Evolutionary conservation across 2,113 vertebrate species (phyloP), one percentile per base, ranked within the genome.

Genomic region (Albula glossodonta): DNA sequence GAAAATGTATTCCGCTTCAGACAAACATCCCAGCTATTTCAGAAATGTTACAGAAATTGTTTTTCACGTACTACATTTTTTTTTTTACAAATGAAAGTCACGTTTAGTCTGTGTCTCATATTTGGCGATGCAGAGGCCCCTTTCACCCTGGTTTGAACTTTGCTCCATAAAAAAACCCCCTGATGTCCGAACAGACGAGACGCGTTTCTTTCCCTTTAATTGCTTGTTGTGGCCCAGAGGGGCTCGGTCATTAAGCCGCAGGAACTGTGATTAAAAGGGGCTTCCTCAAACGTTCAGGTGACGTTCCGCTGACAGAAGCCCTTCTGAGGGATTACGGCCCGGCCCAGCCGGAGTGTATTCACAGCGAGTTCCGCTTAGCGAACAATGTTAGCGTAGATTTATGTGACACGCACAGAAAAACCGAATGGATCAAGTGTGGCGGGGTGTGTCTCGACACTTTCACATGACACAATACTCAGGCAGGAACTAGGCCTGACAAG

Each of bases 151-250:
- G 22, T 7, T 9, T 74, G 70, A 74, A 74, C 70, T 31, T 22
- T 31, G 70, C n/a, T 25, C 70, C n/a, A 3, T 74, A 74, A 17
- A 66, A 81, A 81, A 52, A 48, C 52, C 66, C 78, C 70, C 52
- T 50, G 66, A 15, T 15, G 78, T 80, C 85, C 70, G 5, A n/a
- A 82, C 53, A 86, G 74, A 78, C 17, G 79, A 84, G 89, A 88
- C 4, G n/a, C 56, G 13, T 4, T 86, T 90, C 80, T 22, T 19
- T 81, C 80, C 86, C 31, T 41, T 80, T 89, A 91, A 91, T 89
- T 91, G 91, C 85, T 90, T 86, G 31, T 41, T 41, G 88, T 86
- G 86, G 89, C 88, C 52, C 56, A 77, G 49, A 91, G 41, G 89
- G 31, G 84, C 49, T 48, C 2, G 8, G 17, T 13, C 48, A 78